Evolutionary conservation across 2,113 vertebrate species (phyloP), one percentile per base, ranked within the genome.

Genomic region (Amphiprion percula): DNA sequence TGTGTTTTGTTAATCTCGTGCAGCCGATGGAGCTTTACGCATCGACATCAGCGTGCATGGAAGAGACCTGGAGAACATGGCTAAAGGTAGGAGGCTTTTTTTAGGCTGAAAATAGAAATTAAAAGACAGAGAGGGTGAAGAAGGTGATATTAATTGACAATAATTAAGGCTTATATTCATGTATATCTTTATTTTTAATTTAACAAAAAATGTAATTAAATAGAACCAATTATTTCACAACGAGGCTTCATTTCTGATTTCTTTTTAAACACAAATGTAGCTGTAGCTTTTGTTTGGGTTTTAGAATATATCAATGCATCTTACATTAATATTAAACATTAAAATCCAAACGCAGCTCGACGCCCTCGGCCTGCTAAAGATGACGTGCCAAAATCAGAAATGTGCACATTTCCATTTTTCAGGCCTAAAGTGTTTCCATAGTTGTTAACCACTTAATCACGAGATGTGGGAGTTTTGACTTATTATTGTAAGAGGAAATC

Each of bases 31-130:
- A 28, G 92, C 91, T 70, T 93, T 96, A 55, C 87, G 94, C 87
- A 93, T 95, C 81, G 96, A 98, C 75, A 95, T 96, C 83, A 88
- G 95, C 21, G 94, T 96, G 53, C 96, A 93, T 70, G 96, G 97
- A 56, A 97, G 97, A 84, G 96, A 97, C 68, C 95, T 99, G 64
- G 97, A 97, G 89, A 97, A 96, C 85, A 90, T 99, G 96, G 97
- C 97, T 16, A 98, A 97, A 98, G 97, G 98, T 99, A 77, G 86
- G 87, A 83, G 61, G 87, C 91, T 69, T 41, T 23, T 78, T 56
- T 30, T 14, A 33, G n/a, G 6, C 41, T 79, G 26, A 56, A 10
- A 85, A 10, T 37, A 0, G 24, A 16, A 44, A 41, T 28, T 2
- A 49, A 56, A 55, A 26, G 7, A 10, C 4, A 68, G 5, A 6